Evolutionary conservation across 2,797 vertebrate genomes (phyloP), one percentile per base, ranked within the genome.

Genomic region (Neosalanx taihuensis): DNA sequence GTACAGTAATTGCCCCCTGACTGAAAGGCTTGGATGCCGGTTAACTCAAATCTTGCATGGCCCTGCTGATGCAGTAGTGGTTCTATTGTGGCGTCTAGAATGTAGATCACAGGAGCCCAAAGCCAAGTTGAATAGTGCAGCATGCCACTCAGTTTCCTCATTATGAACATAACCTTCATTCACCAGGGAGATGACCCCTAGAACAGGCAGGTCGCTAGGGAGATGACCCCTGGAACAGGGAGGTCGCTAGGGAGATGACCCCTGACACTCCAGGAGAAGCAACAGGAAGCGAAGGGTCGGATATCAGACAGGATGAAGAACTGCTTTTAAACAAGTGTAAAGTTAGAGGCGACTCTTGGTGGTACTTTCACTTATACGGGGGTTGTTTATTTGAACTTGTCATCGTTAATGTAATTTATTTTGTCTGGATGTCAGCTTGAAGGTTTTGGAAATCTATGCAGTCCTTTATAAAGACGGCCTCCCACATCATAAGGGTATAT

Each of bases 21-120:
- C 41, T 26, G 23, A 37, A 64, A 46, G 63, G n/a, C 63, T 37
- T 64, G 3, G 18, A 13, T 23, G n/a, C 20, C n/a, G 49, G 26
- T 7, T 15, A n/a, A 18, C 35, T 64, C 6, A 41, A 23, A n/a
- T 64, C 35, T 64, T 23, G 37, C 41, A 13, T 35, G 37, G 37
- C 62, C 56, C 49, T 79, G 64, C 56, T 76, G 67, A 61, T 77
- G 70, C 77, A 73, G 56, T 65, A 72, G 31, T 70, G 70, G 5
- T 74, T 53, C n/a, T 72, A 61, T 41, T 71, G 64, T 37, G 57
- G n/a, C 74, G 65, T 79, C 79, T 81, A 64, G 4, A 49, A 49
- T 71, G 72, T 85, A 79, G 78, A 30, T 79, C 80, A 79, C n/a
- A 63, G 53, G 59, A n/a, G 59, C 58, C 41, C 23, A 49, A 46